Percentiles rank a stretch among this genome's conserved stretches.
These are phyloP conservation scores for Periparus ater DNA, from an alignment of 2,797 vertebrate species.

Conservation along the genomic window DNA sequence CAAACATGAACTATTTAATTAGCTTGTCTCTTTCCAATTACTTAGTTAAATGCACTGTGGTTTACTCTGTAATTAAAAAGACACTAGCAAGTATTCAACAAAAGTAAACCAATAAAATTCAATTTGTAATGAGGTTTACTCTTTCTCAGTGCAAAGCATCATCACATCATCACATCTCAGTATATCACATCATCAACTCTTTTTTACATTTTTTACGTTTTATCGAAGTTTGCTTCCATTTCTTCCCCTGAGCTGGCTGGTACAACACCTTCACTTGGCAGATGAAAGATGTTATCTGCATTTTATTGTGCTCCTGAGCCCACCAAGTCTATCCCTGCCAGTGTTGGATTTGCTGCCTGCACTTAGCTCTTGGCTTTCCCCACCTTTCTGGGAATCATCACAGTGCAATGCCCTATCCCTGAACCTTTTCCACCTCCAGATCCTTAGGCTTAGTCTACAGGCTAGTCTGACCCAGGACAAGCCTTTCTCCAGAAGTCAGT, in stretches of 20 bases:
- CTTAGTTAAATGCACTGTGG: background rate
- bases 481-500: background rate
- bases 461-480: background rate
- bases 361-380: background rate
- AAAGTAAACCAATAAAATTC: background rate
- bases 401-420: background rate
- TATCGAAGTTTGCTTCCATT: background rate
- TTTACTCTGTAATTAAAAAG: background rate
- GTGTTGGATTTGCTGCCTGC: background rate
- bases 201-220: background rate
- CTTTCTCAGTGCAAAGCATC: background rate
- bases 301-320: background rate
- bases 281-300: background rate
- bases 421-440: background rate
- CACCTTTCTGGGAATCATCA: background rate
- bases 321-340: background rate
- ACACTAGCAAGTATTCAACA: background rate
- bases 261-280: background rate
- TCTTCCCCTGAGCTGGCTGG: background rate
- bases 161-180: background rate
- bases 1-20: slow-evolving; percentile 14
- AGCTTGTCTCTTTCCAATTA: slow-evolving; percentile 1
- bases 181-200: background rate
- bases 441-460: background rate
- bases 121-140: background rate